Evolutionary conservation across 2,888 invertebrate species (phyloP).

Genomic region (Anthophora plumipes): DNA sequence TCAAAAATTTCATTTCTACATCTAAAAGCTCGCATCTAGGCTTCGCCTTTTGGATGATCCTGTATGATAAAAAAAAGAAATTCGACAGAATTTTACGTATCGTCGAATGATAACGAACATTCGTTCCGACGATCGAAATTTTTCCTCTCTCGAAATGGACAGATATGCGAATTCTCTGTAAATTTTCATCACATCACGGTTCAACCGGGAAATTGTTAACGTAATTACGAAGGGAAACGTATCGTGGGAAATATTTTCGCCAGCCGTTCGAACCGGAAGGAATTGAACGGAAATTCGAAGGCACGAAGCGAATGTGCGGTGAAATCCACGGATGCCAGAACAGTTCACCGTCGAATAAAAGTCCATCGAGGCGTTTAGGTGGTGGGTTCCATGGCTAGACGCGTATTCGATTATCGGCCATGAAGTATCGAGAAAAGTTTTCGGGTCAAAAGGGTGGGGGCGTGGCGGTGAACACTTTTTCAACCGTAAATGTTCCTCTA

Average conservation of each 20-base stretch:
- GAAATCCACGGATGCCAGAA: neutral
- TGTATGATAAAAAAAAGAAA: too few relatives aligned
- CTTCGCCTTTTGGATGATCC: too few relatives aligned
- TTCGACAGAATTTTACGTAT: too few relatives aligned
- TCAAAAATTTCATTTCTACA: too few relatives aligned
- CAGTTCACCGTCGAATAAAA: constrained; percentile 23
- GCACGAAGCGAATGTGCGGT: neutral
- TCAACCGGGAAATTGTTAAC: too few relatives aligned
- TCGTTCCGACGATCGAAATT: too few relatives aligned
- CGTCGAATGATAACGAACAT: too few relatives aligned
- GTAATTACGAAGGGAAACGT: neutral
- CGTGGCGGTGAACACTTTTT: constrained; percentile 25
- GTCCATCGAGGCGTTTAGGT: constrained; percentile 8
- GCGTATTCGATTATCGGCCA: constrained; percentile 27
- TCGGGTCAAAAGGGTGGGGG: constrained; percentile 18
- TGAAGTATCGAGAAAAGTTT: constrained; percentile 14
- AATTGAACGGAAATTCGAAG: neutral
- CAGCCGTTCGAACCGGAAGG: neutral
- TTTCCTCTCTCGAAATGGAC: too few relatives aligned
- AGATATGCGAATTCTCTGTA: too few relatives aligned
- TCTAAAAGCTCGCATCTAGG: too few relatives aligned
- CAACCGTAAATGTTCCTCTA: constrained; percentile 1
- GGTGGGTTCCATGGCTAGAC: constrained; percentile 11
- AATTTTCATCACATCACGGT: too few relatives aligned
- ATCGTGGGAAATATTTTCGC: neutral